A percentile compares a stretch with the other conserved stretches of the same genome.
Conservation (phyloP, 2,113 vertebrate species). For the Bubalus kerabau region DNA sequence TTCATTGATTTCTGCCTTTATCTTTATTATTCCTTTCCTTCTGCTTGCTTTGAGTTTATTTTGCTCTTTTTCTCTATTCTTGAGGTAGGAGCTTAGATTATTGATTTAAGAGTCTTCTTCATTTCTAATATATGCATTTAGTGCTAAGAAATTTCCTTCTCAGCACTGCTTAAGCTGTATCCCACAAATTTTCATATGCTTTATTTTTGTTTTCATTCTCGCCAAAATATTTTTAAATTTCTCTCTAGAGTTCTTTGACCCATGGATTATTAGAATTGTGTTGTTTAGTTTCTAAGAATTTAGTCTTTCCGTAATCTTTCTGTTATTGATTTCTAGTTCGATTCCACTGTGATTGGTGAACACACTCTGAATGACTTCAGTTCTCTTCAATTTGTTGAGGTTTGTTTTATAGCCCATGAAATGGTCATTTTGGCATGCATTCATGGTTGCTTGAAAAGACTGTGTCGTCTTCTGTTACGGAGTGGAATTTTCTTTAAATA, state of each 20-base stretch:
- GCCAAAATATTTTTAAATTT: not conserved
- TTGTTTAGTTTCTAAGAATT: not conserved
- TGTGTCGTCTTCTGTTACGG: not conserved
- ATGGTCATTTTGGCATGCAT: not conserved
- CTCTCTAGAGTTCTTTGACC: not conserved
- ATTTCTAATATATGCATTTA: not conserved
- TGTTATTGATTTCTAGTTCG: not conserved
- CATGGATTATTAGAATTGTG: not conserved
- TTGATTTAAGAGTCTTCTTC: not conserved
- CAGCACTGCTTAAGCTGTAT: not conserved
- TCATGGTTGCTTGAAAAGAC: not conserved
- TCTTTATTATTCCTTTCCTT: constrained; percentile 8
- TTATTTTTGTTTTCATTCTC: not conserved
- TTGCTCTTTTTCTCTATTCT: not conserved
- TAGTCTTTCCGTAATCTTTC: not conserved
- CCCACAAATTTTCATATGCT: not conserved
- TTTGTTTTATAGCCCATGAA: not conserved
- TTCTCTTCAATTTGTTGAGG: not conserved
- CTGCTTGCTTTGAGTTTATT: not conserved
- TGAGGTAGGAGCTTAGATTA: not conserved
- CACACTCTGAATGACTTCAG: not conserved
- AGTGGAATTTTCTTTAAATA: not conserved
- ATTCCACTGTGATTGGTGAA: not conserved
- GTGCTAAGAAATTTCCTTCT: not conserved
- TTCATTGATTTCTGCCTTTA: not conserved